Evolutionary conservation across 2,113 vertebrate genomes (phyloP).

Genomic region (Pangasianodon hypophthalmus): DNA sequence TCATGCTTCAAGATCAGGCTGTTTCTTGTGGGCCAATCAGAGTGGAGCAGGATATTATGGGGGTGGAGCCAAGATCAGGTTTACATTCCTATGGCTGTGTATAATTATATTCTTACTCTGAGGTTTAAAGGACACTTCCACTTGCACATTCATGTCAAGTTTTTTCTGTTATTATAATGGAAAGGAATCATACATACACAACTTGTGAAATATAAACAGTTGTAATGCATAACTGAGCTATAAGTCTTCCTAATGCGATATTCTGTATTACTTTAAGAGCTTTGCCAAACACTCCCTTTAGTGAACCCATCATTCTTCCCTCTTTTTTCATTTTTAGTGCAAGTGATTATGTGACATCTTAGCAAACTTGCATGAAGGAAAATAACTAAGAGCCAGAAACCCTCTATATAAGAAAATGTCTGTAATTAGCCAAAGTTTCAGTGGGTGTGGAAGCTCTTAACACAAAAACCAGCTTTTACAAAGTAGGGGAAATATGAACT

Average conservation of each 20-base stretch:
- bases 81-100: constrained; percentile 27
- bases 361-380: not conserved
- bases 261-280: not conserved
- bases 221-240: not conserved
- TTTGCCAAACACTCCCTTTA: not conserved
- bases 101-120: constrained; percentile 12
- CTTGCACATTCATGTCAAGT: not conserved
- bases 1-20: constrained; percentile 22
- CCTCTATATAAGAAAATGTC: not conserved
- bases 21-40: constrained; percentile 38
- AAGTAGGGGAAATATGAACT: not conserved
- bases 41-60: constrained; percentile 10
- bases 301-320: not conserved
- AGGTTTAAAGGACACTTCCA: not conserved
- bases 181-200: not conserved
- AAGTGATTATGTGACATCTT: not conserved
- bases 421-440: not conserved
- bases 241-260: not conserved
- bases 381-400: not conserved
- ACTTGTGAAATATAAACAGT: not conserved
- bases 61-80: constrained; percentile 31
- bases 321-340: no score
- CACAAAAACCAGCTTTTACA: not conserved
- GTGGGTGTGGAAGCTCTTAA: not conserved
- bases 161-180: not conserved